A percentile compares a stretch with the other conserved stretches of the same genome.
Conservation (phyloP, 1,140 invertebrate genomes). For the Penaeus chinensis region DNA sequence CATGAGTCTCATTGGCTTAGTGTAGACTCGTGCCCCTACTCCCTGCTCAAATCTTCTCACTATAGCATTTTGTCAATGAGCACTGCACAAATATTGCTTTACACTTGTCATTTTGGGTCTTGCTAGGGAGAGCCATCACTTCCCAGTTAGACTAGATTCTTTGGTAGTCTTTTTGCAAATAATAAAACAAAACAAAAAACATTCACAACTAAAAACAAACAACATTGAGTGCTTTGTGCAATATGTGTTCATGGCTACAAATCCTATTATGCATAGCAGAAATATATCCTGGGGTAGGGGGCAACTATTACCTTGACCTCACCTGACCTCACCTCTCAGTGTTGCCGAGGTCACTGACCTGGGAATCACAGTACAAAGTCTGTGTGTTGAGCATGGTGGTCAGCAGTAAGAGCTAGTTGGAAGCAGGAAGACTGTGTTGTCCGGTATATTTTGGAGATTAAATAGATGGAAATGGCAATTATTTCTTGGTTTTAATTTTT, state of each 20-base stretch:
- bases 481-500: neutral
- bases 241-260: slow-evolving; percentile 51
- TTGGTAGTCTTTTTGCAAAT: slow-evolving; percentile 29
- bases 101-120: neutral
- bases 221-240: slow-evolving; percentile 34
- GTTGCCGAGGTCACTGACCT: slow-evolving; percentile 60
- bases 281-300: slow-evolving; percentile 52
- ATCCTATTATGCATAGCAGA: slow-evolving; percentile 33
- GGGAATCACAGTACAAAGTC: slow-evolving; percentile 62
- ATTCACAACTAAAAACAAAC: neutral
- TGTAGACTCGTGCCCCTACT: slow-evolving; percentile 57
- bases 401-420: slow-evolving; percentile 48
- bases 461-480: neutral
- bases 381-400: slow-evolving; percentile 62
- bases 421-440: slow-evolving; percentile 50
- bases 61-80: slow-evolving; percentile 56
- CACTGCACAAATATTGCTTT: slow-evolving; percentile 44
- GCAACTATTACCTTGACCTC: slow-evolving; percentile 59
- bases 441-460: neutral
- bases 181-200: neutral
- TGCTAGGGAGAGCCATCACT: slow-evolving; percentile 11
- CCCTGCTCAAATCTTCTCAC: slow-evolving; percentile 52
- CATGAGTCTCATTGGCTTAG: slow-evolving; percentile 58
- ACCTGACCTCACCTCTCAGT: slow-evolving; percentile 60
- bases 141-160: slow-evolving; percentile 25